Percentiles rank a stretch among this genome's conserved stretches.
phyloP scores from a whole-genome alignment of 2,888 invertebrate species.

The Drosophila nr. perissopoda region DNA sequence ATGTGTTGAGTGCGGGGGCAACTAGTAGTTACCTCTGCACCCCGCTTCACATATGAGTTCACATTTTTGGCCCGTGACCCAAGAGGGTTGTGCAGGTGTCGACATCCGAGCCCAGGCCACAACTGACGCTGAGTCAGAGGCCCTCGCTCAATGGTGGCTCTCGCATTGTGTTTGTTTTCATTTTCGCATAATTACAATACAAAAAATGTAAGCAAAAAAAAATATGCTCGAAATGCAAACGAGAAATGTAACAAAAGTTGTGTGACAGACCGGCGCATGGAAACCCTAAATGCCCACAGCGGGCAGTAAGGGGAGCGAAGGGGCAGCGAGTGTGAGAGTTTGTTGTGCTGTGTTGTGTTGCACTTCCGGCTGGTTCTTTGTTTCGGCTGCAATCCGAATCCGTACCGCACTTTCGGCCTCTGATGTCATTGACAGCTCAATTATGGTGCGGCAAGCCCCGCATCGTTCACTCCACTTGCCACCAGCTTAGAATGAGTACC shows the following conservation, averaged over 20 bases:
- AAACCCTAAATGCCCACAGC: constrained; percentile 48
- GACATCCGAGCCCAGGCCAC: constrained; percentile 59
- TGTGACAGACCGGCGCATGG: constrained; percentile 67
- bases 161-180: constrained; percentile 65
- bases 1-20: constrained; percentile 23
- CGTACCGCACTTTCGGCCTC: constrained; percentile 25
- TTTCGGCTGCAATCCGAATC: constrained; percentile 23
- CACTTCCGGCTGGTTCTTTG: constrained; percentile 69
- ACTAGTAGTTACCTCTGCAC: constrained; percentile 11
- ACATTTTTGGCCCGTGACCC: constrained; percentile 79
- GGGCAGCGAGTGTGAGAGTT: constrained; percentile 38
- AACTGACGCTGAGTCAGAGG: constrained; percentile 60
- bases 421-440: constrained; percentile 74
- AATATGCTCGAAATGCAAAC: constrained; percentile 32
- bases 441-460: constrained; percentile 37
- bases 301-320: neutral
- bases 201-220: constrained; percentile 40
- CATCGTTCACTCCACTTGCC: constrained; percentile 24
- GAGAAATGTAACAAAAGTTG: constrained; percentile 72
- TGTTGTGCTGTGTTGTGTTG: constrained; percentile 40
- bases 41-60: constrained; percentile 72
- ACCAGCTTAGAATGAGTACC: constrained; percentile 39
- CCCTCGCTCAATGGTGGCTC: constrained; percentile 8
- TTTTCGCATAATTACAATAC: constrained; percentile 74
- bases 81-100: constrained; percentile 69